phyloP scores from a whole-genome alignment of 2,888 invertebrate genomes.

The Leptogaster cylindrica region DNA sequence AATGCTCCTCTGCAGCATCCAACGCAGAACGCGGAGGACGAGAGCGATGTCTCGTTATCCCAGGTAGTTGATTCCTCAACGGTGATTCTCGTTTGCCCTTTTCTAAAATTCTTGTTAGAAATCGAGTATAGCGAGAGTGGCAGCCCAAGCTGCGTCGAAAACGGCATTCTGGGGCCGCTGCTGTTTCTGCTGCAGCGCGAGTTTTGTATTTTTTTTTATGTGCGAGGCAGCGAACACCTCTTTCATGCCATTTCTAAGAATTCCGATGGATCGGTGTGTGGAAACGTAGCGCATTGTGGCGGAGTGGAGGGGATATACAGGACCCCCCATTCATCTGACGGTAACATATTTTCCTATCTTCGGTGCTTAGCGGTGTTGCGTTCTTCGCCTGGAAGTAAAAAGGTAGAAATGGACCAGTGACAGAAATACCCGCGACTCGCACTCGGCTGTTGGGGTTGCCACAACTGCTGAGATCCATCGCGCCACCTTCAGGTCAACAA shows the following conservation, averaged over 20 bases:
- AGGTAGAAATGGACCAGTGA: constrained; percentile 15
- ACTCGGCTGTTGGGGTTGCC: constrained; percentile 14
- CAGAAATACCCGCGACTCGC: constrained; percentile 1
- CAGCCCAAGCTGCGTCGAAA: too few species aligned
- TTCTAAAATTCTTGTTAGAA: constrained; percentile 36
- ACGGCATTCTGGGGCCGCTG: too few species aligned
- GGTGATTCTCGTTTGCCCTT: constrained; percentile 6
- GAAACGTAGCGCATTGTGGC: not conserved
- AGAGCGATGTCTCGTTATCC: not conserved
- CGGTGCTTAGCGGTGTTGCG: not conserved
- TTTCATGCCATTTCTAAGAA: constrained; percentile 35
- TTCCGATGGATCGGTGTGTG: not conserved
- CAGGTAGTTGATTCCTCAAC: not conserved
- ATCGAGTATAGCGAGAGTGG: not conserved
- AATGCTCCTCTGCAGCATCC: too few species aligned
- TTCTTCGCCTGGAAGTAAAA: constrained; percentile 26
- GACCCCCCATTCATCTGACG: not conserved
- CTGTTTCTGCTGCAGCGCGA: not conserved
- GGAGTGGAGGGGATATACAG: not conserved
- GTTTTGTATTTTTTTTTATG: constrained; percentile 15
- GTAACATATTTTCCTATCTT: constrained; percentile 29
- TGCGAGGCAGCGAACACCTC: constrained; percentile 26
- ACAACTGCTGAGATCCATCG: not conserved
- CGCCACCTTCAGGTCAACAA: too few species aligned
- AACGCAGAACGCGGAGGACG: too few species aligned